Percentiles rank a stretch among this genome's conserved stretches.
Evolutionary conservation across 2,113 vertebrate genomes (phyloP).

Genomic region (Macrotus californicus): DNA sequence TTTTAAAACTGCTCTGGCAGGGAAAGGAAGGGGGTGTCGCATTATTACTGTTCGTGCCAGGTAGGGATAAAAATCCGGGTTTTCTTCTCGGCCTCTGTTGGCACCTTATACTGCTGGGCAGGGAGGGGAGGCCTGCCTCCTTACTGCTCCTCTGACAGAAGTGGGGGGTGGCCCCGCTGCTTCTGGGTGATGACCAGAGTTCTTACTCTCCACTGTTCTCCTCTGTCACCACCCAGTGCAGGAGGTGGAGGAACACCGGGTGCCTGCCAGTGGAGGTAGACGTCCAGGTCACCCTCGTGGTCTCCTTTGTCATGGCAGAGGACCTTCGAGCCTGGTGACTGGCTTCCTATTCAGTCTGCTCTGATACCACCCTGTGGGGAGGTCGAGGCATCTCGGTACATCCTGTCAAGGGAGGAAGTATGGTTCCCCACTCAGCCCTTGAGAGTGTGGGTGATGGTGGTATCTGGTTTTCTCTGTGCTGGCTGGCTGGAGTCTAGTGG

Average conservation of each 20-base stretch:
- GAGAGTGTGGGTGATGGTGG: accelerated
- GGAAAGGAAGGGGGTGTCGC: background rate
- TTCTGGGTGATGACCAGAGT: background rate
- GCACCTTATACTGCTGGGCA: background rate
- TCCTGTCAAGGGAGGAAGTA: background rate
- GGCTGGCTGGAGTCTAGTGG: background rate
- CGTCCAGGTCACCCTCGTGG: background rate
- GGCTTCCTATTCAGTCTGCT: background rate
- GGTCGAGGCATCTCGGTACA: background rate
- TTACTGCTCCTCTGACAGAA: background rate
- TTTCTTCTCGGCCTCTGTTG: background rate
- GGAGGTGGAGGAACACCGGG: background rate
- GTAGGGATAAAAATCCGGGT: background rate
- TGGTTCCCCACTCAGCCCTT: background rate
- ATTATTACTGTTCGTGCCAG: background rate
- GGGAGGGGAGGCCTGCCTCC: background rate
- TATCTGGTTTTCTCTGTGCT: background rate
- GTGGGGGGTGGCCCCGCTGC: background rate
- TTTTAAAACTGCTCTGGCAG: background rate
- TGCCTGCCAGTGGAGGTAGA: background rate
- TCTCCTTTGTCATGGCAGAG: background rate
- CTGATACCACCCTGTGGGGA: background rate
- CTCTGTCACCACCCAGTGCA: too few relatives aligned
- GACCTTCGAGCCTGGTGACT: background rate
- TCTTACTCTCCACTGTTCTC: background rate